Evolutionary conservation across 2,113 vertebrate genomes (phyloP), one percentile per base, ranked within the genome.

Genomic region (Grus americana): DNA sequence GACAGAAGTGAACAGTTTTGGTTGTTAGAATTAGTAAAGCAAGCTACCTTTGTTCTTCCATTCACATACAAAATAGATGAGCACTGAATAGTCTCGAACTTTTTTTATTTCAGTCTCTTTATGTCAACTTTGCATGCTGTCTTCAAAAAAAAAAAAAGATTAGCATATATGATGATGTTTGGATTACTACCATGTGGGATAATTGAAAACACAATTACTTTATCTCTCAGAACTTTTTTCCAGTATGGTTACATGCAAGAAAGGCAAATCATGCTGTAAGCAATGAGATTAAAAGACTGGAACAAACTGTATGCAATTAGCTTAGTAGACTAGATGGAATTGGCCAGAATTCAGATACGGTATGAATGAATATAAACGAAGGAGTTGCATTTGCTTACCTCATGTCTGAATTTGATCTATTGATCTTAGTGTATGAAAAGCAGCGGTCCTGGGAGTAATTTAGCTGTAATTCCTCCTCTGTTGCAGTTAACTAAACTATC

Each of bases 171-270:
- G 24, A 73, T 44, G 86, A 71, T 90, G 75, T 49, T 91, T 92
- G 54, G 83, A 86, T 95, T 87, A 76, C 54, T 72, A 70, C 36
- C 63, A 59, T 47, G 22, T 46, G 62, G 50, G 54, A 55, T 94
- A 94, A 94, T 16, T 86, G 59, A 94, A 96, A 96, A 70, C 87
- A 91, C 74, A 79, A 34, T 90, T 86, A 67, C 42, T 61, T 63
- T 86, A 78, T 54, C 70, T 92, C 71, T 86, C 66, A 79, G 42
- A 50, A 54, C 32, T 86, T 80, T 70, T 96, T 94, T 86, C 76
- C 83, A 94, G 76, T 15, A 30, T 15, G 30, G 85, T 52, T 95
- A 87, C 67, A 65, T 15, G 21, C 22, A 92, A 87, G 67, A 85
- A 85, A 90, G 42, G 68, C 83, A 93, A 95, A 87, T 59, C 17